These are phyloP conservation scores for Dendrolimus punctatus DNA, from an alignment of 1,140 invertebrate genomes.

Conservation along the genomic window DNA sequence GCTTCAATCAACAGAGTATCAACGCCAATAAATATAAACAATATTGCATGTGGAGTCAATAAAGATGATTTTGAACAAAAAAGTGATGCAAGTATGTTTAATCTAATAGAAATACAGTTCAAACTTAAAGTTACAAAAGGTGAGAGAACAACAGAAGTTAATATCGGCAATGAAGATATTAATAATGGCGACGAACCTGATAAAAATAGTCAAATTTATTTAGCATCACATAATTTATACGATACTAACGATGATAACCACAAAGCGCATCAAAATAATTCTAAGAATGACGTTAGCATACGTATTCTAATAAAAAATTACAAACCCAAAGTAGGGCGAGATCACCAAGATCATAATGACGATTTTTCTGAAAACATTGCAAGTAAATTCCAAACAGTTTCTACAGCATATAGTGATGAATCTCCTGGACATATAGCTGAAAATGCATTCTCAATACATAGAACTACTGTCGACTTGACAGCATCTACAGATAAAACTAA, in stretches of 20 bases:
- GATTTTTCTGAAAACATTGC: conserved; percentile 37
- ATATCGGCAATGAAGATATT: conserved; percentile 20
- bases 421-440: conserved; percentile 12
- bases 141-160: conserved; percentile 28
- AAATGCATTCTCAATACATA: conserved; percentile 33
- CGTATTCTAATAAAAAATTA: conserved; percentile 41
- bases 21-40: conserved; percentile 16
- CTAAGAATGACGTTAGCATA: conserved; percentile 43
- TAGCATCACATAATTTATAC: conserved; percentile 23
- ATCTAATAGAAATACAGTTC: conserved; percentile 47
- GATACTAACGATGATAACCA: conserved; percentile 17
- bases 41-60: conserved; percentile 4
- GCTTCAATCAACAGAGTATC: conserved; percentile 28
- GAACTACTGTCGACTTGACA: conserved; percentile 24
- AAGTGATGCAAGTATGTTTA: conserved; percentile 26
- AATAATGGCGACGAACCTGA: conserved; percentile 6
- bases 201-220: conserved; percentile 7
- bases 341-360: conserved; percentile 14
- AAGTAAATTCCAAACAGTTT: conserved; percentile 43
- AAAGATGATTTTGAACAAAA: conserved; percentile 12
- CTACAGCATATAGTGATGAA: conserved; percentile 38
- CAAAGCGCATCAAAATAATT: conserved; percentile 9
- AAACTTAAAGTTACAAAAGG: conserved; percentile 38
- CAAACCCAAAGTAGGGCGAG: conserved; percentile 19
- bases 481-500: conserved; percentile 17